Evolutionary conservation across 1,140 invertebrate species (phyloP).

Genomic region (Fopius arisanus): DNA sequence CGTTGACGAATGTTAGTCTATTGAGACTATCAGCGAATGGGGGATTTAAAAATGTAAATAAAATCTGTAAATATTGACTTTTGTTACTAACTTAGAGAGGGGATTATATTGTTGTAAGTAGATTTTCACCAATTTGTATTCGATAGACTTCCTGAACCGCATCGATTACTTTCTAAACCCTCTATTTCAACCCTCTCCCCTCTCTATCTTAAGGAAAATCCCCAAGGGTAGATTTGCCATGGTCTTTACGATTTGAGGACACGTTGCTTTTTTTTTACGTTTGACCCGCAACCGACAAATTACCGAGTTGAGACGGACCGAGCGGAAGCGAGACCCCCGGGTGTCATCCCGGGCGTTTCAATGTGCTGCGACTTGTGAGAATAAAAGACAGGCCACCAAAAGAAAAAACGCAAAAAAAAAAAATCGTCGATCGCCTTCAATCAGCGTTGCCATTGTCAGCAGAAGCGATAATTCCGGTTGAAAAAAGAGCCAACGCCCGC

Average conservation of each 20-base stretch:
- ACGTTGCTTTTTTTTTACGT: conserved; percentile 48
- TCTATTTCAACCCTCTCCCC: not conserved
- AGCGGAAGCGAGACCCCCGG: conserved; percentile 55
- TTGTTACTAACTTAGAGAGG: too few species aligned
- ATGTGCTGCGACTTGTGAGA: conserved; percentile 37
- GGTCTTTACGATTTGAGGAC: not conserved
- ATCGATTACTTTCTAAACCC: not conserved
- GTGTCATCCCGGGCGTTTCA: conserved; percentile 52
- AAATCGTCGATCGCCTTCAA: conserved; percentile 35
- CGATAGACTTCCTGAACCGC: not conserved
- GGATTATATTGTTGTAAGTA: not conserved
- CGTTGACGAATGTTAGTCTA: too few species aligned
- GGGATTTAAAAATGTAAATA: too few species aligned
- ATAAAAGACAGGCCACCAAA: conserved; percentile 14
- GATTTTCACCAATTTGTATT: not conserved
- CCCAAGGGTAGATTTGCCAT: not conserved
- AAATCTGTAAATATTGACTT: too few species aligned
- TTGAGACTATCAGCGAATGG: too few species aligned
- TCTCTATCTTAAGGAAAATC: not conserved
- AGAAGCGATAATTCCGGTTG: conserved; percentile 30
- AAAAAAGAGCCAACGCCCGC: conserved; percentile 6
- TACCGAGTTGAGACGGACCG: conserved; percentile 55
- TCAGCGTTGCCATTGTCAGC: conserved; percentile 37
- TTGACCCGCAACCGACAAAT: conserved; percentile 59
- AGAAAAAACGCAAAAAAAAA: conserved; percentile 27